Evolutionary conservation across 92 coral and sea anemone species (phyloP).

Genomic region (Plumapathes pennacea): DNA sequence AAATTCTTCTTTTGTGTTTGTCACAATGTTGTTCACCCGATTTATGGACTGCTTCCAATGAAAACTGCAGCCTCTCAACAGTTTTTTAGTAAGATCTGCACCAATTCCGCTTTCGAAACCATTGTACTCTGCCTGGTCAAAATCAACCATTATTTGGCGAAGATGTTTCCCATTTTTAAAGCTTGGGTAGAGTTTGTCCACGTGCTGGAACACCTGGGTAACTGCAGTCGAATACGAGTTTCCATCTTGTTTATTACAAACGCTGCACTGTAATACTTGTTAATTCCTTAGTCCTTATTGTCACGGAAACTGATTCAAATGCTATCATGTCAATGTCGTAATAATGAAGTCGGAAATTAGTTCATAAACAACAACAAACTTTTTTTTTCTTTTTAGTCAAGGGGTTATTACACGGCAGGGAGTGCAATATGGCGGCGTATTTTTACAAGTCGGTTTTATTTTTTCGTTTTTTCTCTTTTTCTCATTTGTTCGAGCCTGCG

Average conservation of each 20-base stretch:
- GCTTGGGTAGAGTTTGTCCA: slow-evolving; percentile 18
- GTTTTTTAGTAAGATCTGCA: slow-evolving; percentile 1
- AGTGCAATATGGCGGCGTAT: no score
- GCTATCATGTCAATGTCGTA: no score
- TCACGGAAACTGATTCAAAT: no score
- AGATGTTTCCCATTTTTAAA: slow-evolving; percentile 31
- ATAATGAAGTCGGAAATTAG: no score
- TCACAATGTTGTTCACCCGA: slow-evolving; percentile 28
- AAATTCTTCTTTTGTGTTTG: slow-evolving; percentile 13
- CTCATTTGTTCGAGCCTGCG: no score
- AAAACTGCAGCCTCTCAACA: slow-evolving; percentile 39
- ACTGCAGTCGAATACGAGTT: slow-evolving; percentile 51
- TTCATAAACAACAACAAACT: no score
- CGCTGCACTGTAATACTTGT: no score
- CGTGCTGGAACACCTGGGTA: slow-evolving; percentile 32
- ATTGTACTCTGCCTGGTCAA: slow-evolving; percentile 55
- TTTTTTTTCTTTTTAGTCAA: no score
- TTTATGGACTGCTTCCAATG: slow-evolving; percentile 49
- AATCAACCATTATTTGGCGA: slow-evolving; percentile 53
- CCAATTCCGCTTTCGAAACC: slow-evolving; percentile 38
- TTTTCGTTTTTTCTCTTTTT: no score
- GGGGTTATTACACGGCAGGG: no score
- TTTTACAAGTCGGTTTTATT: no score
- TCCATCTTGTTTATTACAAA: slow-evolving; percentile 51
- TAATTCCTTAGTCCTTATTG: no score